Evolutionary conservation across 2,113 vertebrate genomes (phyloP).

Genomic region (Brachypodius melanocephalos): DNA sequence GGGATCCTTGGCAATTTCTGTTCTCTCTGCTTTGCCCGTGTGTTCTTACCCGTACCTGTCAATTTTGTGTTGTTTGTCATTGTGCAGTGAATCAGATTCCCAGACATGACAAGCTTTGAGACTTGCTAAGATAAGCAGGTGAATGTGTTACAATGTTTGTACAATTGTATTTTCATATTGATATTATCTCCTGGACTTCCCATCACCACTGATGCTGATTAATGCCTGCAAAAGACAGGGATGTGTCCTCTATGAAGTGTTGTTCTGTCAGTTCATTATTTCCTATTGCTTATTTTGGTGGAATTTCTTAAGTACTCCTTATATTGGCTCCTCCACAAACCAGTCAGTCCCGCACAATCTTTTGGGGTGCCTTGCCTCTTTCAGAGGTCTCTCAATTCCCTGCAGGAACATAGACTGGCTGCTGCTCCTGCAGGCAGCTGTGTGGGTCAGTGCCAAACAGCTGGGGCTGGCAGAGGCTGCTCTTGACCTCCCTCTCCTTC

Average conservation of each 20-base stretch:
- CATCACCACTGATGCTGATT: not conserved
- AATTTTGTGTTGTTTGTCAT: not conserved
- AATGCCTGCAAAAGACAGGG: not conserved
- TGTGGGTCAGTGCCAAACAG: not conserved
- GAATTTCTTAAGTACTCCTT: not conserved
- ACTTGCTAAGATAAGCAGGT: not conserved
- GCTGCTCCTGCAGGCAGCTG: conserved; percentile 7
- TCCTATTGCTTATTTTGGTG: not conserved
- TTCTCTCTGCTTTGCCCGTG: not conserved
- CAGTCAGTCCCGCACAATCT: not conserved
- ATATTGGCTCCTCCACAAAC: not conserved
- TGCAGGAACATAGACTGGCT: not conserved
- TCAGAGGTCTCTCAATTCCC: not conserved
- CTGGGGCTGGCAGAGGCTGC: conserved; percentile 30
- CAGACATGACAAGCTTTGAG: not conserved
- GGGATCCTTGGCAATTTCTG: not conserved
- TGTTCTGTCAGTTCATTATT: not conserved
- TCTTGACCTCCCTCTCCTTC: not conserved
- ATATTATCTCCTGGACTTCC: not conserved
- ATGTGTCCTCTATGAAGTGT: not conserved
- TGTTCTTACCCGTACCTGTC: not conserved
- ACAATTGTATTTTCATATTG: not conserved
- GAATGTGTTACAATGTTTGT: not conserved
- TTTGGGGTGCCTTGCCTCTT: not conserved
- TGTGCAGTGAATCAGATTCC: not conserved